These are phyloP conservation scores for Todus mexicanus DNA, from an alignment of 2,797 vertebrate genomes.

Conservation along the genomic window DNA sequence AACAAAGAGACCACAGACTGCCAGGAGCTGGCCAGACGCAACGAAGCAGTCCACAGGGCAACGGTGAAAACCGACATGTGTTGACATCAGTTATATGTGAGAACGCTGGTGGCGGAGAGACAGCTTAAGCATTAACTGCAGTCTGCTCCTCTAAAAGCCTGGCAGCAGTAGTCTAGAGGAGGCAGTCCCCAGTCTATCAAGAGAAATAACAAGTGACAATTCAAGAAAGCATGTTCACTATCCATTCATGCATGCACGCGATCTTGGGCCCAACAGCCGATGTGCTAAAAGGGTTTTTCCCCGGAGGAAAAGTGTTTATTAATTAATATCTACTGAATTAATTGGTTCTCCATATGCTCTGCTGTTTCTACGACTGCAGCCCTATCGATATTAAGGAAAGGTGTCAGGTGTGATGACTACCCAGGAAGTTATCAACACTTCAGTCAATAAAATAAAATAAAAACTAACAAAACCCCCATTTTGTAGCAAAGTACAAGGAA, in stretches of 20 bases:
- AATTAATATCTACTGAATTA: slow-evolving; percentile 37
- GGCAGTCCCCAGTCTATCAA: background rate
- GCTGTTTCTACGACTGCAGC: background rate
- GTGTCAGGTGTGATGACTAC: background rate
- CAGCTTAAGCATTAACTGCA: background rate
- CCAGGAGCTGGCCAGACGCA: background rate
- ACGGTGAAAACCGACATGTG: fast-evolving
- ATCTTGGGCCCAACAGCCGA: background rate
- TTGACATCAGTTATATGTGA: background rate
- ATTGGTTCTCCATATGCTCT: background rate
- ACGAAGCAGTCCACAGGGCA: background rate
- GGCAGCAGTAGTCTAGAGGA: background rate
- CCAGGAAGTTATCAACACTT: background rate
- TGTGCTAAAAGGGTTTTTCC: background rate
- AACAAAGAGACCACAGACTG: background rate
- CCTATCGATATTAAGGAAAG: background rate
- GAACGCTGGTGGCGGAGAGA: background rate
- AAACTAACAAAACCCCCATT: too few species aligned
- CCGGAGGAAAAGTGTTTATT: slow-evolving; percentile 3
- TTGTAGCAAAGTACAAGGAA: background rate
- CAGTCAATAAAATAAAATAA: background rate
- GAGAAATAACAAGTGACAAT: slow-evolving; percentile 16
- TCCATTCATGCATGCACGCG: background rate
- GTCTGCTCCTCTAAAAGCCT: background rate
- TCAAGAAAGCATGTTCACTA: background rate